Evolutionary conservation across 2,797 vertebrate species (phyloP).

Genomic region (Coendou prehensilis): DNA sequence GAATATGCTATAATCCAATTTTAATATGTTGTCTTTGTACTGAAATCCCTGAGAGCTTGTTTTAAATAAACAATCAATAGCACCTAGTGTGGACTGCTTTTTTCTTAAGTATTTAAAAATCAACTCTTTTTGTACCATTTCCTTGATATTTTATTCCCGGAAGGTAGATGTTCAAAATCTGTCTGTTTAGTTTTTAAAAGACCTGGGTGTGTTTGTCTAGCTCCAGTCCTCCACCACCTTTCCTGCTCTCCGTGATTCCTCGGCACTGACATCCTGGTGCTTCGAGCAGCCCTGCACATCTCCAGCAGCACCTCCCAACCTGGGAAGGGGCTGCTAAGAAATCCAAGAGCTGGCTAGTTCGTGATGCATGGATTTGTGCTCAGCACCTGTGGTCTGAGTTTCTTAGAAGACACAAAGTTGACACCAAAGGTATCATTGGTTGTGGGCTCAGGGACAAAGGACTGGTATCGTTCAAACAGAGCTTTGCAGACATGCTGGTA

Average conservation of each 20-base stretch:
- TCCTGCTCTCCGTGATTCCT: not conserved
- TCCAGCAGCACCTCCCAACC: not conserved
- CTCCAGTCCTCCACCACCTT: not conserved
- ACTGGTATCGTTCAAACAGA: not conserved
- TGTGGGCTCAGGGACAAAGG: not conserved
- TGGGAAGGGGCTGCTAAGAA: not conserved
- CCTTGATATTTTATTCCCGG: not conserved
- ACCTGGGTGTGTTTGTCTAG: not conserved
- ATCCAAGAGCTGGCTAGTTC: not conserved
- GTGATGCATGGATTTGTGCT: not conserved
- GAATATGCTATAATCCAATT: not conserved
- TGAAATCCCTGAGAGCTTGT: slow-evolving; percentile 6
- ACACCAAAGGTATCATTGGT: not conserved
- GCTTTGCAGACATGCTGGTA: slow-evolving; percentile 7
- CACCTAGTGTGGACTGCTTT: not conserved
- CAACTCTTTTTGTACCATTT: not conserved
- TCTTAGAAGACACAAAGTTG: slow-evolving; percentile 7
- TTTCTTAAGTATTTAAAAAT: slow-evolving; percentile 43
- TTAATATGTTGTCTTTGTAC: not conserved
- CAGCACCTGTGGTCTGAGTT: not conserved
- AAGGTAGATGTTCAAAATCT: not conserved
- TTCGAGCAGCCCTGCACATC: not conserved
- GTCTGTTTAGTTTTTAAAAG: not conserved
- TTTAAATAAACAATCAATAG: slow-evolving; percentile 43
- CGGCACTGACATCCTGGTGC: rapidly evolving